Conservation (phyloP, 2,797 vertebrate species). For the Caiman crocodilus region DNA sequence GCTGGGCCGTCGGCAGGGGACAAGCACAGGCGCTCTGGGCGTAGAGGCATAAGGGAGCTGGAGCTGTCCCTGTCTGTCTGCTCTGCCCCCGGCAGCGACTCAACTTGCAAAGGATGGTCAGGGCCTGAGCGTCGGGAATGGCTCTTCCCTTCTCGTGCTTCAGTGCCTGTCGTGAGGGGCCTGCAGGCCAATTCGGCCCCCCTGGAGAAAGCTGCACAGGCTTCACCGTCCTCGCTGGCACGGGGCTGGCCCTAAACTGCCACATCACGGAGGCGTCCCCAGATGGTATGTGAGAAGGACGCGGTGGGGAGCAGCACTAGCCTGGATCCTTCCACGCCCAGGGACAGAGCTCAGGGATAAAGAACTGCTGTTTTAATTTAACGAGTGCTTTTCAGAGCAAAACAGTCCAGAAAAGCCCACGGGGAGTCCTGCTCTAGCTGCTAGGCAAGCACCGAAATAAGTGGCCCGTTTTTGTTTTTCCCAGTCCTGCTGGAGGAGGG, state of each 20-base stretch:
- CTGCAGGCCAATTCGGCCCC: background rate
- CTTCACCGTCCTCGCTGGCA: too few relatives aligned
- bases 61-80: background rate
- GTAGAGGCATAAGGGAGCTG: background rate
- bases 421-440: background rate
- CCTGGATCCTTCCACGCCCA: background rate
- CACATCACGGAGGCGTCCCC: too few relatives aligned
- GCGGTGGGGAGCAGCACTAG: too few relatives aligned
- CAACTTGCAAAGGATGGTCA: too few relatives aligned
- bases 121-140: background rate
- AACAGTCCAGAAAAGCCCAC: background rate
- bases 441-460: background rate
- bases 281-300: too few relatives aligned
- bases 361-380: background rate
- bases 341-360: background rate
- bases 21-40: background rate
- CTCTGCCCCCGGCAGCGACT: background rate
- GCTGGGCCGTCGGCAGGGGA: background rate
- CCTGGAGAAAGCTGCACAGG: too few relatives aligned
- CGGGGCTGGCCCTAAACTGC: too few relatives aligned
- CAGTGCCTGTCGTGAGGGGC: background rate
- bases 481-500: too few relatives aligned
- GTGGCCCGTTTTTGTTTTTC: background rate
- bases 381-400: background rate
- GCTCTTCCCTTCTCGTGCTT: background rate